Evolutionary conservation across 2,888 invertebrate genomes (phyloP).

Genomic region (Noctua fimbriata): DNA sequence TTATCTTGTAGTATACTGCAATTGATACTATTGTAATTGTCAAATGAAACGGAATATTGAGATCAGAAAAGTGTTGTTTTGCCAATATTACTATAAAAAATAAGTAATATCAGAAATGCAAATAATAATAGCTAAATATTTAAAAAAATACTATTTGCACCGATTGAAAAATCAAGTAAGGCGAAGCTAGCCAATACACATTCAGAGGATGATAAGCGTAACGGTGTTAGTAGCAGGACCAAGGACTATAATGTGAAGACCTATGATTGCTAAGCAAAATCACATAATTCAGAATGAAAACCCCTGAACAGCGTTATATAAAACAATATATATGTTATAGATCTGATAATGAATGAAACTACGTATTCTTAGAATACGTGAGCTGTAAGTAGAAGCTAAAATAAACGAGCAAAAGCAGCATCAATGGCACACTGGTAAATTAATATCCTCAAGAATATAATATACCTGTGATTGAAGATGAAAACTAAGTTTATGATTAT

Average conservation of each 20-base stretch:
- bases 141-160: not conserved
- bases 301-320: not conserved
- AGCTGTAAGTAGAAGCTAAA: slow-evolving; percentile 37
- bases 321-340: not conserved
- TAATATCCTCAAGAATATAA: not conserved
- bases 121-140: not conserved
- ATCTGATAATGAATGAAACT: slow-evolving; percentile 43
- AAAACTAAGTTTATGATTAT: not conserved
- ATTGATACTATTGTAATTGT: not conserved
- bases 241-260: not conserved
- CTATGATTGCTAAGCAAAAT: not conserved
- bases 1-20: too few species aligned
- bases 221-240: not conserved
- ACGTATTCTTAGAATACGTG: slow-evolving; percentile 31
- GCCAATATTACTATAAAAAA: too few species aligned
- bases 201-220: too few species aligned
- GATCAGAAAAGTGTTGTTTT: not conserved
- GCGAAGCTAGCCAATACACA: not conserved
- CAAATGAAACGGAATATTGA: not conserved
- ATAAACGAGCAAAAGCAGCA: slow-evolving; percentile 27
- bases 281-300: not conserved
- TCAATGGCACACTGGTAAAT: not conserved
- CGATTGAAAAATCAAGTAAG: not conserved
- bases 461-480: not conserved
- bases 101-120: not conserved